Evolutionary conservation across 2,113 vertebrate genomes (phyloP), one percentile per base, ranked within the genome.

Genomic region (Cichladusa arquata): DNA sequence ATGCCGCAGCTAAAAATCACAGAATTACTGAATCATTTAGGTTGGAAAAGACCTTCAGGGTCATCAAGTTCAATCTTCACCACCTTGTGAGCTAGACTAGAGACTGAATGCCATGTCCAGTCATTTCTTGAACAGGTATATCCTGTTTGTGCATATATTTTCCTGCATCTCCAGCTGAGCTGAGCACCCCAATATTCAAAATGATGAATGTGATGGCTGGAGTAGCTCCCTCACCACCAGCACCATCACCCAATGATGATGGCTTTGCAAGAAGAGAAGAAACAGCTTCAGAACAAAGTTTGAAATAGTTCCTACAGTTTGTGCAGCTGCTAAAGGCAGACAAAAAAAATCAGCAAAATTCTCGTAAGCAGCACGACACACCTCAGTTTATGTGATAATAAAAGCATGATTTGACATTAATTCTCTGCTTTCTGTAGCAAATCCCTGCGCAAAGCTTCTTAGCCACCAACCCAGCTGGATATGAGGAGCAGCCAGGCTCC

Each of bases 141-240:
- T 7, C 23, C 47, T 70, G 23, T 14, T 44, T 62, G 38, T 14
- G 18, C 44, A 29, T 28, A 0, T 9, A 9, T 34, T 51, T 73
- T 50, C 56, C 60, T 70, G 19, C 11, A 1, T 24, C 78, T 69
- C 12, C 66, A n/a, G 47, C 42, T 47, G 34, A 83, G 44, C 33
- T 29, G 56, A 51, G 58, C 44, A 44, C 71, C 50, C 8, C 0
- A 38, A 12, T 19, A 47, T 6, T 31, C 36, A 23, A 40, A 22
- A 28, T 6, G 40, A 29, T 13, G 19, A 34, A 61, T 19, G 36
- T 1, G 42, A 24, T 0, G 4, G 26, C 9, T 82, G 38, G 64
- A 19, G 20, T n/a, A 12, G 31, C 33, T 58, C 70, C 56, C 28
- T 1, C 0, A 0, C 26, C 3, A 5, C 9, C 0, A 0, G 31